Evolutionary conservation across 2,888 invertebrate species (phyloP).

Genomic region (Anarsia innoxiella): DNA sequence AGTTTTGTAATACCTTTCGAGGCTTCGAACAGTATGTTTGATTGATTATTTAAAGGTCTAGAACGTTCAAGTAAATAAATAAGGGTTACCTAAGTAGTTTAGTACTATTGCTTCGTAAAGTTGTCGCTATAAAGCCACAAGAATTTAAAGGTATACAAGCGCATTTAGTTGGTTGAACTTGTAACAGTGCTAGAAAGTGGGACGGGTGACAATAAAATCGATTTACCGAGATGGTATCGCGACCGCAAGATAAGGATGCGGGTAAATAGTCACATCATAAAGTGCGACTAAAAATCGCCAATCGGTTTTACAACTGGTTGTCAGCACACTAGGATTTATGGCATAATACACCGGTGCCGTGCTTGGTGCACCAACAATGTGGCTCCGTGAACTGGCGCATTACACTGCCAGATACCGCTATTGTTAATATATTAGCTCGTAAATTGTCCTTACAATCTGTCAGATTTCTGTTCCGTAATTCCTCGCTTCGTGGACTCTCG

Average conservation of each 20-base stretch:
- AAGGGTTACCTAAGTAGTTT: too few relatives aligned
- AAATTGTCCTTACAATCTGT: conserved; percentile 36
- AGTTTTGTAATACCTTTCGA: too few relatives aligned
- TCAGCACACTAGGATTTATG: conserved; percentile 24
- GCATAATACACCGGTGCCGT: conserved; percentile 22
- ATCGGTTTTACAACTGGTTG: conserved; percentile 23
- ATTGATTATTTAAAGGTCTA: too few relatives aligned
- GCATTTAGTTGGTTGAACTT: too few relatives aligned
- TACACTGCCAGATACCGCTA: conserved; percentile 34
- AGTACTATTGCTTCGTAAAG: too few relatives aligned
- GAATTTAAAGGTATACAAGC: too few relatives aligned
- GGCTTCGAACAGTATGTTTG: too few relatives aligned
- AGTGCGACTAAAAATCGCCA: conserved; percentile 22
- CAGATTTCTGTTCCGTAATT: conserved; percentile 22
- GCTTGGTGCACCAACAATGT: conserved; percentile 32
- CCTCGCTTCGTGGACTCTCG: too few relatives aligned
- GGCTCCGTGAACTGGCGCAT: conserved; percentile 24
- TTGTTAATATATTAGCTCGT: conserved; percentile 42
- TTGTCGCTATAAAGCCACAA: too few relatives aligned
- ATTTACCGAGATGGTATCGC: background rate
- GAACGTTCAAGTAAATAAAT: too few relatives aligned
- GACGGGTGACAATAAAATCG: background rate
- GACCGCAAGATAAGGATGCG: conserved; percentile 23
- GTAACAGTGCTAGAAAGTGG: too few relatives aligned
- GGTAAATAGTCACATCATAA: conserved; percentile 18